Evolutionary conservation across 2,888 invertebrate genomes (phyloP), one percentile per base, ranked within the genome.

Genomic region (Eutolmus rufibarbis): DNA sequence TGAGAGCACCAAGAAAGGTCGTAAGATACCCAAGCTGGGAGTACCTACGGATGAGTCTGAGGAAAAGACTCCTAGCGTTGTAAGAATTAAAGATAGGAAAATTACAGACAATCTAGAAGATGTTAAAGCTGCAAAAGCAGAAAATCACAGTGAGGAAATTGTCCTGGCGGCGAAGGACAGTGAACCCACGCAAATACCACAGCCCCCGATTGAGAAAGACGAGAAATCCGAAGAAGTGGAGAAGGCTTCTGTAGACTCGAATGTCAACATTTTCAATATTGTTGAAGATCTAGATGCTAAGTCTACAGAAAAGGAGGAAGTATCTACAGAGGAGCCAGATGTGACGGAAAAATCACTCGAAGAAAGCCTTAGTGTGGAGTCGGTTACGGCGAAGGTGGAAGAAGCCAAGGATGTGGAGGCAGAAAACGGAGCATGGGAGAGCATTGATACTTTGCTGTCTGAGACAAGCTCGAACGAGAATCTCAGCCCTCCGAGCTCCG

Each of bases 381-480:
- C 86, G n/a, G 43, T 78, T 23, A 77, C 81, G 12, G 19, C 23
- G 5, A 88, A 77, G 82, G 77, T 87, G 4, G 87, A 87, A 51
- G 76, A 85, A 9, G 46, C 8, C 43, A 81, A 81, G 56, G 77
- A 86, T 14, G 34, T 66, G 12, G 88, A 88, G 7, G 19, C 66
- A 56, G 90, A 91, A 88, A 74, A 89, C 76, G 89, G 89, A 19
- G 88, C 90, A 0, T 92, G 92, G 92, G 92, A 92, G 23, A 91
- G 90, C 88, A 90, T 92, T 12, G 92, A 92, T 82, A 90, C 90
- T 74, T 88, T 92, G 46, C 89, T 92, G 19, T 90, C 91, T 19
- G 87, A 92, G 90, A 82, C 89, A 89, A 89, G 5, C 89, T 89
- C 34, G 12, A 88, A 85, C 74, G 89, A 89, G 74, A 88, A 74